phyloP scores from a whole-genome alignment of 1,140 invertebrate species.

The Mizuhopecten yessoensis region DNA sequence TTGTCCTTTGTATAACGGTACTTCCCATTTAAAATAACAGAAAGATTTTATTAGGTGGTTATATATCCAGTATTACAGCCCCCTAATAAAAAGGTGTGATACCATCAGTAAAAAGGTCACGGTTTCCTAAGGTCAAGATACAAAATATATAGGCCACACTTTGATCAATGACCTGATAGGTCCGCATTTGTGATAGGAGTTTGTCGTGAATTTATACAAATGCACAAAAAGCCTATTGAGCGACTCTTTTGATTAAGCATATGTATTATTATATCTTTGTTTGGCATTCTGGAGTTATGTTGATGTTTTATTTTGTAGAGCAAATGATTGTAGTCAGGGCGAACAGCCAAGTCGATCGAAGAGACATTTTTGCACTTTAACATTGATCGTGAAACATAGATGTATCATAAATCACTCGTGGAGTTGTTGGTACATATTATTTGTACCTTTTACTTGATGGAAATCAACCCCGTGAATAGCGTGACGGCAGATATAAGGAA shows the following conservation, averaged over 20 bases:
- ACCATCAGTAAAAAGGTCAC: not conserved
- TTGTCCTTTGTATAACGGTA: no score
- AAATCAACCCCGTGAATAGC: no score
- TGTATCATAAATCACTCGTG: not conserved
- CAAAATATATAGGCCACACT: not conserved
- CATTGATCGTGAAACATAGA: not conserved
- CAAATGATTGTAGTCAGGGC: not conserved
- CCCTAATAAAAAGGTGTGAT: not conserved
- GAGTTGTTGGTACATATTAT: not conserved
- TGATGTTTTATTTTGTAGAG: not conserved
- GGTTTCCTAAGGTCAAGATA: not conserved
- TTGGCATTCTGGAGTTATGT: not conserved
- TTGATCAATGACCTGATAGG: slow-evolving; percentile 23
- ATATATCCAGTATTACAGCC: not conserved
- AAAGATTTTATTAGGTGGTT: not conserved
- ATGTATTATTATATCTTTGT: not conserved
- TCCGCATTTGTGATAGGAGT: not conserved
- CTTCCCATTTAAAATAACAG: no score
- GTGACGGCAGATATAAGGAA: no score
- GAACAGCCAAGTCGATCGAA: not conserved
- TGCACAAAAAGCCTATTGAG: not conserved
- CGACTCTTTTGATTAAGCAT: not conserved
- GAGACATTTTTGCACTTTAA: not conserved
- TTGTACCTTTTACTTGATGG: not conserved
- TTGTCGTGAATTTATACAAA: not conserved